phyloP scores from a whole-genome alignment of 2,888 invertebrate species.

The Meloe dianella region DNA sequence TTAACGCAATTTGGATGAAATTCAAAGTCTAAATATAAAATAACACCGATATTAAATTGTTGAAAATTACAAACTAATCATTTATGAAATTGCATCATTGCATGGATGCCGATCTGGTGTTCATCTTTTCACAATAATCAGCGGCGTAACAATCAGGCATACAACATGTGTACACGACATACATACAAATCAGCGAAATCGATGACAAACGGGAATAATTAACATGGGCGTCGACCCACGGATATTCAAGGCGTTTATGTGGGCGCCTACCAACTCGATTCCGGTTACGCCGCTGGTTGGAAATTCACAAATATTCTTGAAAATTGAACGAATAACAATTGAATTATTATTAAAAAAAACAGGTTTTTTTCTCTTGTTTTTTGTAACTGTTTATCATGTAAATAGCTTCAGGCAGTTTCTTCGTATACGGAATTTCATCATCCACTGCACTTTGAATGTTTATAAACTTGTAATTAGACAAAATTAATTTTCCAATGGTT shows the following conservation, averaged over 20 bases:
- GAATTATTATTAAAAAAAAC: not conserved
- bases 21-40: not conserved
- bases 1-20: not conserved
- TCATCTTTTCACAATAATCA: no score
- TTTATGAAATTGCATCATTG: not conserved
- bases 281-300: not conserved
- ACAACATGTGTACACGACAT: no score
- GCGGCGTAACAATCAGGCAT: no score
- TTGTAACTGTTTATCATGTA: not conserved
- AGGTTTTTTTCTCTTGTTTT: not conserved
- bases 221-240: no score
- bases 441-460: not conserved
- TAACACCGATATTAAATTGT: not conserved
- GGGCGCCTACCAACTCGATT: not conserved
- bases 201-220: no score
- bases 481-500: not conserved
- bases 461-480: not conserved
- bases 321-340: not conserved
- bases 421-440: not conserved
- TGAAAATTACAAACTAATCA: not conserved
- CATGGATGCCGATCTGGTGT: not conserved
- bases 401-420: not conserved
- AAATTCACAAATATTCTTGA: not conserved
- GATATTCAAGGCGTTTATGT: no score
- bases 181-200: no score